Conservation (phyloP, 1,140 invertebrate species). For the Anoplophora glabripennis region DNA sequence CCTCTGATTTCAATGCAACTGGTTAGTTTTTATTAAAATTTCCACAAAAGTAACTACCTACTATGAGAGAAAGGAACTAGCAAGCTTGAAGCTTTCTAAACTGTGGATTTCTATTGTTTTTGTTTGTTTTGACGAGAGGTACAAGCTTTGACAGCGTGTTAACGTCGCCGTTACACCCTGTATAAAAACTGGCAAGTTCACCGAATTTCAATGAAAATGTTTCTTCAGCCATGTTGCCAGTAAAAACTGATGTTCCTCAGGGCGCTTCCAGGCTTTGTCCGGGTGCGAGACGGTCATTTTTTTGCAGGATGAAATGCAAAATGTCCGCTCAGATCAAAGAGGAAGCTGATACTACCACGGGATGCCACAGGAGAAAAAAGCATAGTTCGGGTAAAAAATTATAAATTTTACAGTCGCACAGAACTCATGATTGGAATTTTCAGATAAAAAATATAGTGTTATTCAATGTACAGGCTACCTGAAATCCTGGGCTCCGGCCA, state of each 20-base stretch:
- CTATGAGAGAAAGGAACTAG: too few relatives aligned
- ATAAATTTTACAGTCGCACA: neutral
- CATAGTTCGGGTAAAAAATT: slow-evolving; percentile 54
- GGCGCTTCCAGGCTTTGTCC: slow-evolving; percentile 75
- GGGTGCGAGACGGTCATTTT: slow-evolving; percentile 86
- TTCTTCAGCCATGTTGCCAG: slow-evolving; percentile 79
- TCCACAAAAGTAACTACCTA: too few relatives aligned
- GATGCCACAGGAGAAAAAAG: slow-evolving; percentile 63
- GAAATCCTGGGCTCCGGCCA: slow-evolving; percentile 85
- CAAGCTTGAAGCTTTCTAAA: too few relatives aligned
- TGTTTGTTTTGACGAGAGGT: too few relatives aligned
- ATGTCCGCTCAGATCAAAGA: slow-evolving; percentile 65
- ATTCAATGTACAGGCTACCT: slow-evolving; percentile 89
- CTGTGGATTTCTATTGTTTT: too few relatives aligned
- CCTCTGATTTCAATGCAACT: too few relatives aligned
- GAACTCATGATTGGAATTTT: slow-evolving; percentile 16
- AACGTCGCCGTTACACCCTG: too few relatives aligned
- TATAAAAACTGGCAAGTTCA: too few relatives aligned
- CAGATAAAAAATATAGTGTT: slow-evolving; percentile 75
- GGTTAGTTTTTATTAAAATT: too few relatives aligned
- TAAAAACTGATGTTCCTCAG: slow-evolving; percentile 80
- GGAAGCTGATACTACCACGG: slow-evolving; percentile 64
- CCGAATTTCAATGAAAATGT: neutral
- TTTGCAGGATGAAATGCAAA: slow-evolving; percentile 90
- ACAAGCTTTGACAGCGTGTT: too few relatives aligned